Base-by-base conservation (phyloP, 2,113 vertebrate species). In the Rhinolophus sinicus region DNA sequence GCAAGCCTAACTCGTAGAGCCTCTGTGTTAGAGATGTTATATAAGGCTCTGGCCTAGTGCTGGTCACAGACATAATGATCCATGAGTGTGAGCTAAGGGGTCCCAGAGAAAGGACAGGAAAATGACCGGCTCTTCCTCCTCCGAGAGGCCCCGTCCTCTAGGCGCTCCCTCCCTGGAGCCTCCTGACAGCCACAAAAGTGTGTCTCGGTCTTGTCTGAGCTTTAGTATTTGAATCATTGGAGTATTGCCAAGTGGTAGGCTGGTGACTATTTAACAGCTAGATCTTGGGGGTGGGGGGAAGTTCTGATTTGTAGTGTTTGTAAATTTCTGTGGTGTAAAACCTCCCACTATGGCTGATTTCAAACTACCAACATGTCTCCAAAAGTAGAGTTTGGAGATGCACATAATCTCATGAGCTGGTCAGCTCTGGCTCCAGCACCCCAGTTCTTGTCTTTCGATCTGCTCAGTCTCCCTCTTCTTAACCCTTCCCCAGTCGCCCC, bases 271-370 rank as follows among this genome's bases (percentile, higher is more conserved):
- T 87, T 86, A 82, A 78, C 13, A 73, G 40, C 40, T 84, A 40
- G 56, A 24, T 87, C 40, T 95, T 18, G 26, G 33, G 38, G 15
- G 15, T 3, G 21, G 52, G 69, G 14, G 26, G 38, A 86, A 38
- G 58, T n/a, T 88, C 13, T 47, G 65, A 69, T 88, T 52, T n/a
- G 77, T 60, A 88, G 89, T 9, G 1, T 35, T 70, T 58, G 35
- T n/a, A 65, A 64, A 12, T 84, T 67, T 93, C 75, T 77, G 40
- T 93, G 88, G 47, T 54, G 7, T 82, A 82, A 95, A 83, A 52
- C 19, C 50, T 73, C 54, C 54, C 62, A 62, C 72, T 38, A 16
- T 47, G 47, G n/a, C 80, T 12, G 5, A 81, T 86, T 96, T 94
- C 88, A 90, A 78, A 90, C 40, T 35, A 38, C 40, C 16, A 56